Percentiles rank a stretch among this genome's conserved stretches.
These are phyloP conservation scores for Nephrotoma appendiculata DNA, from an alignment of 2,888 invertebrate genomes.

Conservation along the genomic window DNA sequence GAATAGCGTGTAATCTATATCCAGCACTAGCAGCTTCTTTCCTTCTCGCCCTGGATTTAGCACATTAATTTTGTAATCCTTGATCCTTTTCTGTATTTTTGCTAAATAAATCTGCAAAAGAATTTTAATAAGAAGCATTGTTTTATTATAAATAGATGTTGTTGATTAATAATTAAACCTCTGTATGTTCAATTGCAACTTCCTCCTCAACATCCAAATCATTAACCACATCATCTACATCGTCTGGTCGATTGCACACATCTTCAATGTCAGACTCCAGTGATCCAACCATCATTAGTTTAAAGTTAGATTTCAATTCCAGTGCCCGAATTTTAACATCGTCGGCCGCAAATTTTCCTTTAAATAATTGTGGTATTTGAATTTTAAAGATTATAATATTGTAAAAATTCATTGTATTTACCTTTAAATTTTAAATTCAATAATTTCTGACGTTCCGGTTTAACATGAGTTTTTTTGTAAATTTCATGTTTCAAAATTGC, in stretches of 20 bases:
- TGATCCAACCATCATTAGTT: conserved; percentile 96
- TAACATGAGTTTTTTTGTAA: conserved; percentile 74
- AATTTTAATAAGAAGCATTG: conserved; percentile 24
- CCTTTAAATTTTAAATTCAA: conserved; percentile 88
- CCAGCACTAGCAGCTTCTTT: conserved; percentile 82
- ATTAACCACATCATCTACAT: conserved; percentile 75
- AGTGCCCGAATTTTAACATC: conserved; percentile 58
- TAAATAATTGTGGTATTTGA: background rate
- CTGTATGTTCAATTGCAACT: conserved; percentile 48
- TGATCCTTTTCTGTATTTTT: conserved; percentile 69
- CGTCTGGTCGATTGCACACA: conserved; percentile 63
- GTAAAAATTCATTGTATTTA: conserved; percentile 23
- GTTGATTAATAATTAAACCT: background rate
- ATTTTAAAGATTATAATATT: background rate
- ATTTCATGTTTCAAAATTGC: conserved; percentile 67
- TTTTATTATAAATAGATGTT: background rate
- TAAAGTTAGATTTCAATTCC: conserved; percentile 72
- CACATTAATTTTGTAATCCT: conserved; percentile 68
- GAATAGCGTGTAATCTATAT: conserved; percentile 93
- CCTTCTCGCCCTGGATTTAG: conserved; percentile 68
- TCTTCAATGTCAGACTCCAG: conserved; percentile 82
- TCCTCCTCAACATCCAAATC: conserved; percentile 85
- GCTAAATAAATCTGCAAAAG: conserved; percentile 46
- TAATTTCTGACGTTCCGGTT: conserved; percentile 85
- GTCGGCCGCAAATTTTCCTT: conserved; percentile 75